phyloP scores from a whole-genome alignment of 2,797 vertebrate species.

The Danionella dracula region DNA sequence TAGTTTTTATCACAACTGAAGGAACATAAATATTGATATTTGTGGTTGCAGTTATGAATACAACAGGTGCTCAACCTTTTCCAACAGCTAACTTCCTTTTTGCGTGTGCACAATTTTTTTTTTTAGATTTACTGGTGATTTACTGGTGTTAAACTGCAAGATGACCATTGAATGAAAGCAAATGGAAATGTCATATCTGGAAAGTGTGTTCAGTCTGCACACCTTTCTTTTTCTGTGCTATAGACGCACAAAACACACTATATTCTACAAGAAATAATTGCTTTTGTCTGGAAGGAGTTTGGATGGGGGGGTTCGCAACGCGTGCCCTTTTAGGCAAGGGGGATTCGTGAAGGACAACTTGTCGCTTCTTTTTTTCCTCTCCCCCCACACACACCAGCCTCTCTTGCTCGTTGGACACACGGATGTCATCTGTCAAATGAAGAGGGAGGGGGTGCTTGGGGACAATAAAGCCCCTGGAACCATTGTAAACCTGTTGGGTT shows the following conservation, averaged over 20 bases:
- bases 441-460: conserved; percentile 44
- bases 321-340: conserved; percentile 55
- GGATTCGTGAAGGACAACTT: conserved; percentile 71
- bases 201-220: conserved; percentile 46
- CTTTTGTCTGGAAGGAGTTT: conserved; percentile 94
- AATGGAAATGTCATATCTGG: conserved; percentile 30
- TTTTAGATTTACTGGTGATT: not conserved
- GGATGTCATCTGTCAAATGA: conserved; percentile 73
- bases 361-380: conserved; percentile 62
- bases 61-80: not conserved
- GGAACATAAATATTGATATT: not conserved
- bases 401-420: conserved; percentile 56
- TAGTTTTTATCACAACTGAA: not conserved
- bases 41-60: not conserved
- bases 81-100: too few species aligned
- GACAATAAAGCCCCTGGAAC: conserved; percentile 43
- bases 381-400: conserved; percentile 1
- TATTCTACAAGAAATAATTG: conserved; percentile 91
- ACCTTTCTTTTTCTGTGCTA: conserved; percentile 45
- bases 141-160: not conserved
- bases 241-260: conserved; percentile 64
- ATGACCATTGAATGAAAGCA: conserved; percentile 7
- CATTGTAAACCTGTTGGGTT: conserved; percentile 57
- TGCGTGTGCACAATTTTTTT: not conserved
- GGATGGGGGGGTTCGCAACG: conserved; percentile 65